Percentiles rank a stretch among this genome's conserved stretches.
These are phyloP conservation scores for Ips nitidus DNA, from an alignment of 1,140 invertebrate species.

Conservation along the genomic window DNA sequence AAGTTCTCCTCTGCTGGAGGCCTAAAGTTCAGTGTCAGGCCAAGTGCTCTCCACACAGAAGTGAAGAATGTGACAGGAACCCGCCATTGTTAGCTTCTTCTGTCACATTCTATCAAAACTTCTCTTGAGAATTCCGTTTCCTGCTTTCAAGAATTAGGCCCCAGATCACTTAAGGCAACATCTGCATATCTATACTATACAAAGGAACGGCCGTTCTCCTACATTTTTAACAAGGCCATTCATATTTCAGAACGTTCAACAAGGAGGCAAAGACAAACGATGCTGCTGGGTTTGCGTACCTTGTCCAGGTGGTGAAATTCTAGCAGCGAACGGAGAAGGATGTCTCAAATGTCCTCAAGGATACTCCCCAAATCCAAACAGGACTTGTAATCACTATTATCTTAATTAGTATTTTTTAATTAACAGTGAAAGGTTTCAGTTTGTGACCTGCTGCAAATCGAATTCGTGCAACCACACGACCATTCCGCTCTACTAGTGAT, in stretches of 20 bases:
- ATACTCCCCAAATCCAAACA: conserved; percentile 65
- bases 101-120: too few relatives aligned
- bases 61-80: too few relatives aligned
- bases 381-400: conserved; percentile 57
- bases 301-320: conserved; percentile 65
- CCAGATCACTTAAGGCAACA: too few relatives aligned
- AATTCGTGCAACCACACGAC: conserved; percentile 60
- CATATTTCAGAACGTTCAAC: conserved; percentile 60
- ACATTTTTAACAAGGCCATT: too few relatives aligned
- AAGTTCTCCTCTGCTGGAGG: too few relatives aligned
- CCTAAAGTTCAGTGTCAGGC: too few relatives aligned
- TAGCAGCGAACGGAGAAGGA: conserved; percentile 60
- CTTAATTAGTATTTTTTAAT: neutral
- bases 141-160: too few relatives aligned
- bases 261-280: conserved; percentile 61
- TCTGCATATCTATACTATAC: too few relatives aligned
- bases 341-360: conserved; percentile 59
- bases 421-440: conserved; percentile 39
- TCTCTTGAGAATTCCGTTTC: too few relatives aligned
- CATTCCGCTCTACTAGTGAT: conserved; percentile 69
- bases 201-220: too few relatives aligned
- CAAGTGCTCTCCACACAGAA: too few relatives aligned
- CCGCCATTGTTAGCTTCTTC: too few relatives aligned
- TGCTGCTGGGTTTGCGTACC: conserved; percentile 76
- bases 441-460: conserved; percentile 54